These are phyloP conservation scores for Antheraea pernyi DNA, from an alignment of 1,140 invertebrate species.

Conservation along the genomic window DNA sequence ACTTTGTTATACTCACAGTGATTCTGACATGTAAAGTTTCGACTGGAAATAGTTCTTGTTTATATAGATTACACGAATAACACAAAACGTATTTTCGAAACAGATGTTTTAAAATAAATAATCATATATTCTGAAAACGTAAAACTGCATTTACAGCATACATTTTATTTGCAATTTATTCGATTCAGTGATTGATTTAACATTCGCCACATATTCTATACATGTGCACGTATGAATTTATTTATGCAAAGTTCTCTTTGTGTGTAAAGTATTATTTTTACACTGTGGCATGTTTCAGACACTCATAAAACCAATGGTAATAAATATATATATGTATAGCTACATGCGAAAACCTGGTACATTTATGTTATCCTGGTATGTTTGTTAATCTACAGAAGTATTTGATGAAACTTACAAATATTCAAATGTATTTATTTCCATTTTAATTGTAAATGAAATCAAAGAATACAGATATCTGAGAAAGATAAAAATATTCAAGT, in stretches of 20 bases:
- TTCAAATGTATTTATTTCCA: too few relatives aligned
- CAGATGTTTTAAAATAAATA: conserved; percentile 5
- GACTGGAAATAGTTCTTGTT: neutral
- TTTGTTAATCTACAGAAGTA: too few relatives aligned
- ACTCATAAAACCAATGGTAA: too few relatives aligned
- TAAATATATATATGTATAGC: too few relatives aligned
- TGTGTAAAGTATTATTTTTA: neutral
- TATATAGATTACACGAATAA: conserved; percentile 1
- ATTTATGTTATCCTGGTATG: too few relatives aligned
- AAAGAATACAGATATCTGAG: neutral
- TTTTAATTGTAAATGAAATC: neutral
- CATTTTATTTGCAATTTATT: neutral
- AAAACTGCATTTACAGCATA: neutral
- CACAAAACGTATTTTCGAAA: neutral
- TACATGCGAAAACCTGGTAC: too few relatives aligned
- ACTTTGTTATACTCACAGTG: conserved; percentile 33
- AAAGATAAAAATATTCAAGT: neutral
- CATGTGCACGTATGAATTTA: neutral
- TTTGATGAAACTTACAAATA: too few relatives aligned
- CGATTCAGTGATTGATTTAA: neutral
- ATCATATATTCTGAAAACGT: neutral
- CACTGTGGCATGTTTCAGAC: neutral
- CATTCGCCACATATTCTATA: neutral
- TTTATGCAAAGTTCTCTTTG: neutral
- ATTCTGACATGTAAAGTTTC: neutral